Conservation (phyloP, 2,113 vertebrate species). For the Mesitornis unicolor region DNA sequence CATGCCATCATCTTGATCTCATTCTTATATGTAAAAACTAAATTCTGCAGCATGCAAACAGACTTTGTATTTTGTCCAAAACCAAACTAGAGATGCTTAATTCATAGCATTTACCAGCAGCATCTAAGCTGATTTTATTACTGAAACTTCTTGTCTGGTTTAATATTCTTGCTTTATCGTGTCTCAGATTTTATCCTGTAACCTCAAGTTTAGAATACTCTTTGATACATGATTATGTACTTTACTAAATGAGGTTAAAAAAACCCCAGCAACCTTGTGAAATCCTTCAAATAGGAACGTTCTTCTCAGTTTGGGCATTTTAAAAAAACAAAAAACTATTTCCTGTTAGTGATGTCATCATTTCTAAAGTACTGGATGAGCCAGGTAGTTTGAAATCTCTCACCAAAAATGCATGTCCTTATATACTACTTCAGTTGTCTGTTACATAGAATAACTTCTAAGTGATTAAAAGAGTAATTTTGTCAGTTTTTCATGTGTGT, state of each 20-base stretch:
- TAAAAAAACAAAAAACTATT: neutral
- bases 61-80: neutral
- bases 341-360: neutral
- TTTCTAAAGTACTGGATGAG: neutral
- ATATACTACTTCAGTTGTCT: neutral
- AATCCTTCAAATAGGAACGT: neutral
- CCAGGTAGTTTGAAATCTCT: neutral
- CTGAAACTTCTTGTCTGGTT: neutral
- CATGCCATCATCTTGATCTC: neutral
- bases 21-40: neutral
- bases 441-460: neutral
- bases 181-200: neutral
- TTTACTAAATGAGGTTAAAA: neutral
- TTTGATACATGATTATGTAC: neutral
- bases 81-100: neutral
- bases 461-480: neutral
- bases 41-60: neutral
- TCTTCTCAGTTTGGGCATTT: neutral
- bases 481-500: neutral
- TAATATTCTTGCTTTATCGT: neutral
- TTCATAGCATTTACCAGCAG: neutral
- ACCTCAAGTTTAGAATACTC: neutral
- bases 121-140: neutral
- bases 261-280: neutral
- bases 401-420: neutral